Percentiles rank a stretch among this genome's conserved stretches.
Conservation (phyloP, 2,113 vertebrate species). For the Embiotoca jacksoni region DNA sequence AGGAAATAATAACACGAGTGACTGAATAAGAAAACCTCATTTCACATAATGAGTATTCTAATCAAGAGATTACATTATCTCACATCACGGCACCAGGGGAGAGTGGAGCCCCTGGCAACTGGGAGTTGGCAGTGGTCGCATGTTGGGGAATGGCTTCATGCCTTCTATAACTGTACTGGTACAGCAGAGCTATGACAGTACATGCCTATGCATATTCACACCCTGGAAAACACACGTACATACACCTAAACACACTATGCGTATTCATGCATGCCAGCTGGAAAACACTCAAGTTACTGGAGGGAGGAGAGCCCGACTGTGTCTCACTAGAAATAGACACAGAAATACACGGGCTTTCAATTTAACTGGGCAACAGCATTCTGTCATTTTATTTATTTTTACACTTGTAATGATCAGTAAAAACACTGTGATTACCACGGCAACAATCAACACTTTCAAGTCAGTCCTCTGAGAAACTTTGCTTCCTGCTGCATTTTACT, state of each 20-base stretch:
- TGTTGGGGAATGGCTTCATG: conserved; percentile 62
- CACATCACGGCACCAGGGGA: conserved; percentile 54
- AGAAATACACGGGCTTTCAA: conserved; percentile 27
- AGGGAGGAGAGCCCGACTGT: neutral
- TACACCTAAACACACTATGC: conserved; percentile 22
- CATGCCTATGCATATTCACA: conserved; percentile 51
- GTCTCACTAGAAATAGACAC: neutral
- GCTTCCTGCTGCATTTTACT: neutral
- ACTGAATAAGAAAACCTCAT: conserved; percentile 82
- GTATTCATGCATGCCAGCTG: conserved; percentile 6
- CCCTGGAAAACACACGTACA: conserved; percentile 21
- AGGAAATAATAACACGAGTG: conserved; percentile 81
- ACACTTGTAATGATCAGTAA: conserved; percentile 10
- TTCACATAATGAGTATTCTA: conserved; percentile 83
- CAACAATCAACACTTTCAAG: conserved; percentile 10
- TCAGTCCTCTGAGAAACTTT: neutral
- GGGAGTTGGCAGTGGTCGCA: conserved; percentile 54
- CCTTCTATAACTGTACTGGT: conserved; percentile 44
- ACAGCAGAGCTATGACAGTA: conserved; percentile 50
- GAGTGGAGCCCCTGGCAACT: conserved; percentile 65
- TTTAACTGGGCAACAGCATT: conserved; percentile 4
- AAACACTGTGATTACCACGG: conserved; percentile 17
- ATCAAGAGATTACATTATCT: conserved; percentile 85
- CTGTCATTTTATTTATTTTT: conserved; percentile 18
- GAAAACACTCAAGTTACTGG: conserved; percentile 19